Evolutionary conservation across 2,888 invertebrate species (phyloP).

Genomic region (Tanaodytes sp.): DNA sequence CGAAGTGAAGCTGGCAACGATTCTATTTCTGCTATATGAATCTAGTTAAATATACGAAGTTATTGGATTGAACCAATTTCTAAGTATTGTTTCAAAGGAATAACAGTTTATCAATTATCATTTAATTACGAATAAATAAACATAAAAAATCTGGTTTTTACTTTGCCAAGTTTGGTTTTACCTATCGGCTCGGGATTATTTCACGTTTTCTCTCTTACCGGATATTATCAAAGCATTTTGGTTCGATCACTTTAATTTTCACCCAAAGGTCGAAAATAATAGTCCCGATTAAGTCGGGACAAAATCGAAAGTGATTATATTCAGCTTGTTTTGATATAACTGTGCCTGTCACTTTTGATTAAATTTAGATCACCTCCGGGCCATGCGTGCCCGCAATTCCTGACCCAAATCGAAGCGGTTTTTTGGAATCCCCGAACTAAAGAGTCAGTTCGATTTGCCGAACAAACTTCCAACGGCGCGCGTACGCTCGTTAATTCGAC

Average conservation of each 20-base stretch:
- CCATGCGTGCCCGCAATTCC: constrained; percentile 27
- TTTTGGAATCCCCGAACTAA: constrained; percentile 36
- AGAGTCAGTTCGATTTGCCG: constrained; percentile 40
- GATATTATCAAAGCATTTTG: constrained; percentile 12
- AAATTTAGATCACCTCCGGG: constrained; percentile 46
- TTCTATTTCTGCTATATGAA: too few species aligned
- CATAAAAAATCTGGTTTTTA: too few species aligned
- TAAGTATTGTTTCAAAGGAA: too few species aligned
- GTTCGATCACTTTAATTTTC: constrained; percentile 36
- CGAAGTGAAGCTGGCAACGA: too few species aligned
- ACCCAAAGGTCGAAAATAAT: constrained; percentile 36
- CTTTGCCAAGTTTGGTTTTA: too few species aligned
- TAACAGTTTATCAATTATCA: too few species aligned
- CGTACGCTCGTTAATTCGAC: constrained; percentile 38
- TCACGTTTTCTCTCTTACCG: constrained; percentile 10
- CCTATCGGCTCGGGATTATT: too few species aligned
- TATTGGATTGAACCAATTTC: too few species aligned
- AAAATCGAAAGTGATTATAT: constrained; percentile 47
- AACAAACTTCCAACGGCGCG: constrained; percentile 24
- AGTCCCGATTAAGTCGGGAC: constrained; percentile 37
- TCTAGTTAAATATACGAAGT: too few species aligned
- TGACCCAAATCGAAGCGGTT: constrained; percentile 39
- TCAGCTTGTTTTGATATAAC: constrained; percentile 49
- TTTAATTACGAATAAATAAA: too few species aligned
- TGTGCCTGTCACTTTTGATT: constrained; percentile 52